Base-by-base conservation (phyloP, 2,888 invertebrate genomes). In the Limnephilus marmoratus region DNA sequence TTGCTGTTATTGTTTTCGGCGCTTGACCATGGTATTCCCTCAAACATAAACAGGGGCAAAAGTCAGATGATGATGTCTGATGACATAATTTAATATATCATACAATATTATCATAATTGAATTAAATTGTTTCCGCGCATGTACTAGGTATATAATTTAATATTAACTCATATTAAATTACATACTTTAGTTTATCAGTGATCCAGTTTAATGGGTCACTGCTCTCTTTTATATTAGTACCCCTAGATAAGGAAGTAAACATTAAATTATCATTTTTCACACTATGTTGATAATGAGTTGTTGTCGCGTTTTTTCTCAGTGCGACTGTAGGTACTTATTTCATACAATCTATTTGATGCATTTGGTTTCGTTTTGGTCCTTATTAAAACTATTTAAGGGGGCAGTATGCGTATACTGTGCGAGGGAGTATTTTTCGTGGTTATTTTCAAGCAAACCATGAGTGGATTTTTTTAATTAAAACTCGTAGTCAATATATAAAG, bases 221-320 rank as follows among this genome's bases (percentile, higher is more conserved):
- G 34, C 68, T 68, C 37, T 34, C 83, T 37, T 34, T 83, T 34
- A 83, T 37, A 83, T 34, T 83, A 18, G 34, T 83, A 37, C 37
- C 83, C 34, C 83, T 83, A 37, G 83, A 83, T 41, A 83, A 41
- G 34, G 41, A 34, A 83, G 83, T 83, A 83, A 83, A 83, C 37
- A 83, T 83, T 37, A 83, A 34, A 34, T 68, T 24, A 68, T 68
- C 18, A n/a, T 7, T 68, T 68, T 68, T 68, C 68, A 68, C 68
- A 68, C 24, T n/a, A 24, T 68, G 68, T 24, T 68, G 24, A 68
- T 68, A 68, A 9, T 68, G 68, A n/a, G 68, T 1, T 68, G 24
- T 18, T 68, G 68, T 68, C 68, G 68, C 68, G 24, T 68, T 68
- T 68, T 68, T 68, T 9, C 68, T n/a, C 68, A 68, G 68, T 68